These are phyloP conservation scores for Trichonephila clavata DNA, from an alignment of 1,140 invertebrate genomes.

Conservation along the genomic window DNA sequence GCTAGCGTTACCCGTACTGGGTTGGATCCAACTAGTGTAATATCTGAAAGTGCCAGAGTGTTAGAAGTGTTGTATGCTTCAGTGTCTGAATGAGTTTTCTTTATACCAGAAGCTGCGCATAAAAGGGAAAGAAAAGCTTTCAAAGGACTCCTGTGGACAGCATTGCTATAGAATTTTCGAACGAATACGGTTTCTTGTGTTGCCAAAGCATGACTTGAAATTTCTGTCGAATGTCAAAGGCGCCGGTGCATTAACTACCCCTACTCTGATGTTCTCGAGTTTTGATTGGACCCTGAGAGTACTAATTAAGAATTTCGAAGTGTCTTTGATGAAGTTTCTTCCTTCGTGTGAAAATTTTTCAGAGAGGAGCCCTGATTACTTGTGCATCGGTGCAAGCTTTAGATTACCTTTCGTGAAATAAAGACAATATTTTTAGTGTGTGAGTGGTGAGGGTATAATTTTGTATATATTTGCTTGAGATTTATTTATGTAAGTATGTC, in stretches of 20 bases:
- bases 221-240: constrained; percentile 11
- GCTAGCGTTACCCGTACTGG: neutral
- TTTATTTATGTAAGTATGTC: too few species aligned
- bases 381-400: neutral
- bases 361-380: neutral
- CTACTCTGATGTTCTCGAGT: neutral
- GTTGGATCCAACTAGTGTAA: neutral
- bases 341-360: neutral
- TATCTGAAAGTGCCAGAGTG: neutral
- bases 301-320: constrained; percentile 7
- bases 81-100: neutral
- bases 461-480: too few species aligned
- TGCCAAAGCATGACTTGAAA: neutral
- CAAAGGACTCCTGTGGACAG: neutral
- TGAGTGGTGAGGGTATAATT: neutral
- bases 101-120: neutral
- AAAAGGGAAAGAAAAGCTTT: constrained; percentile 8
- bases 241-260: neutral
- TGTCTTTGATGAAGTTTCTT: neutral
- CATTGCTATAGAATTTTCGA: neutral
- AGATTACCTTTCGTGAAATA: neutral
- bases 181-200: neutral
- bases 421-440: neutral
- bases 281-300: neutral
- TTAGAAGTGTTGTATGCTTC: neutral